Evolutionary conservation across 2,797 vertebrate genomes (phyloP).

Genomic region (Hydrophis major): DNA sequence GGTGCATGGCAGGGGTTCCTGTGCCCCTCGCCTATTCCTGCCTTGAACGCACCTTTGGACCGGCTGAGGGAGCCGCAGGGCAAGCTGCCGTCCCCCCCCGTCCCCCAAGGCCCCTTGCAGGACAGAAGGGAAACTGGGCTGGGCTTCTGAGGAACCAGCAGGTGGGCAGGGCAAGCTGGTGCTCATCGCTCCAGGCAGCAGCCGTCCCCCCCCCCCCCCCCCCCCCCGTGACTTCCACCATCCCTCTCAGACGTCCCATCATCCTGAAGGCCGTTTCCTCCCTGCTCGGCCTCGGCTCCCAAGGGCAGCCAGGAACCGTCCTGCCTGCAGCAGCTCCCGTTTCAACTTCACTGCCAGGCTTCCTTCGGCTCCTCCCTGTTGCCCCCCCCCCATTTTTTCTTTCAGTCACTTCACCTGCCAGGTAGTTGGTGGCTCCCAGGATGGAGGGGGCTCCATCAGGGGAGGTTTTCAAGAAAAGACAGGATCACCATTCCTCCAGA

Average conservation of each 20-base stretch:
- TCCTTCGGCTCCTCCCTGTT: too few species aligned
- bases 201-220: too few species aligned
- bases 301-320: background rate
- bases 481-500: background rate
- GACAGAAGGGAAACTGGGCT: background rate
- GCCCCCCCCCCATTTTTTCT: too few species aligned
- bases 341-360: rapidly evolving
- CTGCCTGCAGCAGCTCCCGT: too few species aligned
- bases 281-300: too few species aligned
- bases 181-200: background rate
- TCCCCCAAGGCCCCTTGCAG: background rate
- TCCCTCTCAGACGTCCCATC: background rate
- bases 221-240: background rate
- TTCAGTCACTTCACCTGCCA: background rate
- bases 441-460: background rate
- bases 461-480: background rate
- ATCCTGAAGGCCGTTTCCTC: too few species aligned
- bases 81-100: background rate
- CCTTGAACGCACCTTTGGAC: background rate
- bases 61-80: background rate
- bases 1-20: too few species aligned
- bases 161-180: background rate
- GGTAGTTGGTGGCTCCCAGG: background rate
- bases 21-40: background rate
- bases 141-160: background rate